Conservation (phyloP, 2,797 vertebrate genomes). For the Choloepus didactylus region DNA sequence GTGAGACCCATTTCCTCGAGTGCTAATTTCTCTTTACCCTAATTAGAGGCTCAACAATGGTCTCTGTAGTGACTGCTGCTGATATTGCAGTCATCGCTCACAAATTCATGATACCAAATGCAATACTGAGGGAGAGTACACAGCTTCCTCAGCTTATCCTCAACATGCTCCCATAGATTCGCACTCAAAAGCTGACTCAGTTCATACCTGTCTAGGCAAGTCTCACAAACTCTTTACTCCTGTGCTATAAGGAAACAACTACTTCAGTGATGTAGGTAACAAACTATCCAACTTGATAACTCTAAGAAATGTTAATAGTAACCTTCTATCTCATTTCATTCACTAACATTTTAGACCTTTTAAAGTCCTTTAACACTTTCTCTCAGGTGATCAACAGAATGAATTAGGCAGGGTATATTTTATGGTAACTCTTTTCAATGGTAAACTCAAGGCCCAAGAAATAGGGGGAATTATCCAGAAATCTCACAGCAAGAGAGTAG, state of each 20-base stretch:
- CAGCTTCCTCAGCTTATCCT: neutral
- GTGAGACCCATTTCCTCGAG: neutral
- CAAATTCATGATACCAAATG: neutral
- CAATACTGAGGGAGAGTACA: neutral
- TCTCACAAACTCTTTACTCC: neutral
- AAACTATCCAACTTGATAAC: neutral
- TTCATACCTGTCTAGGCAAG: neutral
- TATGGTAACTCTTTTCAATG: constrained; percentile 2
- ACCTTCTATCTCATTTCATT: neutral
- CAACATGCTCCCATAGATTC: neutral
- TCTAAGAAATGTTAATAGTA: constrained; percentile 52
- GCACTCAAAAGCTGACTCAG: neutral
- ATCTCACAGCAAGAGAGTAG: neutral
- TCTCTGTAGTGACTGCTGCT: neutral
- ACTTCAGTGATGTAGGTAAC: constrained; percentile 24
- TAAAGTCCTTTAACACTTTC: constrained; percentile 20
- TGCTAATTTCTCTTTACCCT: neutral
- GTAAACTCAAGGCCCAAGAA: constrained; percentile 42
- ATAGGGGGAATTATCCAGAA: constrained; percentile 21
- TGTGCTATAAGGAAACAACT: neutral
- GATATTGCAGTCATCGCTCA: neutral
- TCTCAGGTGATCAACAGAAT: constrained; percentile 10
- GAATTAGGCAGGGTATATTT: neutral
- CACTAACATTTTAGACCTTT: constrained; percentile 45
- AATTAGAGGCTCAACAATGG: neutral